Conservation (phyloP, 2,888 invertebrate genomes). For the Hydroisotoma schaefferi region DNA sequence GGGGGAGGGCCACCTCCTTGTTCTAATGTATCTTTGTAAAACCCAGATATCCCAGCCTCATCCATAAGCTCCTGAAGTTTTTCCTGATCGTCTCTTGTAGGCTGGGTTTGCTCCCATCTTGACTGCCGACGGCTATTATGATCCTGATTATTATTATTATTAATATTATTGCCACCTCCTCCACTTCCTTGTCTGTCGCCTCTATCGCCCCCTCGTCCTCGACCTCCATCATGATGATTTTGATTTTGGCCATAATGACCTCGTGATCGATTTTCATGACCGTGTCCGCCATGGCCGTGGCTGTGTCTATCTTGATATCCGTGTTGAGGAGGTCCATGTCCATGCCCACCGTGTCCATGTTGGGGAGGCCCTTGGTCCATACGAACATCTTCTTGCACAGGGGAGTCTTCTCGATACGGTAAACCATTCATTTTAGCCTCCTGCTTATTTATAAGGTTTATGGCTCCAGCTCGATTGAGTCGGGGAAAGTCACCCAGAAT, state of each 20-base stretch:
- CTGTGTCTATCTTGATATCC: slow-evolving; percentile 3
- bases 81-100: slow-evolving; percentile 45
- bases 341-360: slow-evolving; percentile 9
- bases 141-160: too few relatives aligned
- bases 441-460: slow-evolving; percentile 50
- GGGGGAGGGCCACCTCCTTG: slow-evolving; percentile 7
- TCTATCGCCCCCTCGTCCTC: slow-evolving; percentile 50
- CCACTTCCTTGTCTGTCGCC: slow-evolving; percentile 50
- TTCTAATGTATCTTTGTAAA: slow-evolving; percentile 45
- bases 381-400: slow-evolving; percentile 20
- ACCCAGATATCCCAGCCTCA: slow-evolving; percentile 47
- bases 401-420: slow-evolving; percentile 19
- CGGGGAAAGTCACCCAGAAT: slow-evolving; percentile 86
- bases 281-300: slow-evolving; percentile 13
- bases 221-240: slow-evolving; percentile 9
- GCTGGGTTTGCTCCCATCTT: slow-evolving; percentile 44
- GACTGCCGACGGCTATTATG: slow-evolving; percentile 32
- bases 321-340: slow-evolving; percentile 21
- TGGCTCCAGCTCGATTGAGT: slow-evolving; percentile 71
- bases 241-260: slow-evolving; percentile 17
- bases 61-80: slow-evolving; percentile 48
- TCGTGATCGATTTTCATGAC: slow-evolving; percentile 51
- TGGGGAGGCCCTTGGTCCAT: slow-evolving; percentile 2
- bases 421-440: slow-evolving; percentile 40
- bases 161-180: neutral